Base-by-base conservation (phyloP, 2,888 invertebrate genomes). In the Limnephilus lunatus region DNA sequence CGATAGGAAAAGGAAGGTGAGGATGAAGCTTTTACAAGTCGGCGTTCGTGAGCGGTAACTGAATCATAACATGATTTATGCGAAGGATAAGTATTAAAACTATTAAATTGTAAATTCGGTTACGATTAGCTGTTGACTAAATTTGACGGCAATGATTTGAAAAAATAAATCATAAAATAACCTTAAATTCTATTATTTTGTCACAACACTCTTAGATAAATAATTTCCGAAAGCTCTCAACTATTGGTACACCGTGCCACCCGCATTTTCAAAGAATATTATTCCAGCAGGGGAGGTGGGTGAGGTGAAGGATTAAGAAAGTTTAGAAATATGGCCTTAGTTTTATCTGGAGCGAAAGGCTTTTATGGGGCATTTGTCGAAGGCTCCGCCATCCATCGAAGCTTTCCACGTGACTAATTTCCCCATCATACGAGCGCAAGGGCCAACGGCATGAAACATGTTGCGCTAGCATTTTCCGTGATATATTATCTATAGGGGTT, bases 321-420 rank as follows among this genome's bases (percentile, higher is more conserved):
- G 85, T 92, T 92, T 86, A 90, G 87, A 92, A 90, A 92, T 90
- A 92, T 92, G 85, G 90, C 81, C 90, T 2, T 90, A 92, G 90
- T 92, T 92, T 85, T 92, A 90, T 90, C 90, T 85, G 35, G 31
- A 82, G 53, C 82, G 68, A 44, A 87, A 87, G 86, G 83, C 87
- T 81, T 85, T 87, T 48, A 44, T 35, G 44, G 44, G 30, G 86
- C 81, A 87, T 86, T 91, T 91, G 87, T 91, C 91, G 91, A 87
- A 68, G 85, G 85, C 53, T 82, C 32, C 90, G 31, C 80, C 68
- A 68, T 68, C 68, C 68, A 39, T 35, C 68, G 90, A 80, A 68
- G 68, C 35, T 19, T 53, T 85, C 85, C 90, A 85, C 85, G 39
- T 68, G 90, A 90, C 85, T 85, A 85, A 85, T 90, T 85, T 35